Percentiles rank a stretch among this genome's conserved stretches.
Conservation (phyloP, 2,113 vertebrate species). For the Plestiodon gilberti region DNA sequence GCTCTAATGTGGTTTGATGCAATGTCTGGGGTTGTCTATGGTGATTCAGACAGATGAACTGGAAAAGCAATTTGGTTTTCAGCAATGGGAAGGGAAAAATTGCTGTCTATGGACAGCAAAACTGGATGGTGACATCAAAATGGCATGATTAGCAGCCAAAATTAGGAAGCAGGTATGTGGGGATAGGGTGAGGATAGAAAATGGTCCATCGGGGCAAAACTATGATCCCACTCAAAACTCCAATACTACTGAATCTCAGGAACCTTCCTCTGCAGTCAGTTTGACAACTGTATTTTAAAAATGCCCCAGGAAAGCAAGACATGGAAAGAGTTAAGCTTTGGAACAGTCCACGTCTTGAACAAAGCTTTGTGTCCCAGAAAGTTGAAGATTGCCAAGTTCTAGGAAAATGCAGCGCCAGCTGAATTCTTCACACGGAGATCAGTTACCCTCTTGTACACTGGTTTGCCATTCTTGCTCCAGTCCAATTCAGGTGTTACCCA, state of each 20-base stretch:
- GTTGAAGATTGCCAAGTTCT: not conserved
- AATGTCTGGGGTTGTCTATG: not conserved
- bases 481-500: not conserved
- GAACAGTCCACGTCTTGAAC: not conserved
- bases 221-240: not conserved
- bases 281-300: not conserved
- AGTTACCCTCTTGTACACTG: not conserved
- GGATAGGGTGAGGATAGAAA: not conserved
- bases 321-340: not conserved
- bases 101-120: not conserved
- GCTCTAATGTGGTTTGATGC: not conserved
- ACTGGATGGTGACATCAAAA: not conserved
- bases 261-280: not conserved
- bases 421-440: not conserved
- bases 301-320: not conserved
- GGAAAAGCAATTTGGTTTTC: constrained; percentile 5
- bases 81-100: constrained; percentile 8
- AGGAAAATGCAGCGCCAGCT: not conserved
- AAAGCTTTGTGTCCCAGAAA: not conserved
- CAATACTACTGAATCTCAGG: not conserved
- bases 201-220: not conserved
- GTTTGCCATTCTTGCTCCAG: not conserved
- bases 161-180: not conserved
- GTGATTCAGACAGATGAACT: not conserved
- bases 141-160: not conserved